Conservation (phyloP, 2,888 invertebrate genomes). For the Leptopterna dolabrata region DNA sequence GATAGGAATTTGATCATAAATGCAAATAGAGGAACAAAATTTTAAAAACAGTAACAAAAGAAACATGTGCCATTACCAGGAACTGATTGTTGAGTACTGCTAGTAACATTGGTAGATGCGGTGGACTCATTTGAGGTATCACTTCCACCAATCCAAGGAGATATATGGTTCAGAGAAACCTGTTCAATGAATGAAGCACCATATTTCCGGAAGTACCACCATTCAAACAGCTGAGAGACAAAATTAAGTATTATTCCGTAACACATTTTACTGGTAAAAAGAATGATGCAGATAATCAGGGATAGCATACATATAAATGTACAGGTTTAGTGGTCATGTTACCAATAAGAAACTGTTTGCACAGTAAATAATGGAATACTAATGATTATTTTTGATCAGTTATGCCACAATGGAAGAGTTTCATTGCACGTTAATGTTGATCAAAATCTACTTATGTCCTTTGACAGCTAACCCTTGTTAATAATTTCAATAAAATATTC, state of each 20-base stretch:
- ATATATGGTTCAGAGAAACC: slow-evolving; percentile 92
- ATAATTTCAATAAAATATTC: too few species aligned
- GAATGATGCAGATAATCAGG: too few species aligned
- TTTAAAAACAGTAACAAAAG: too few species aligned
- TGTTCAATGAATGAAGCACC: slow-evolving; percentile 98
- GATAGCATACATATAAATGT: too few species aligned
- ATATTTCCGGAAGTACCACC: slow-evolving; percentile 99
- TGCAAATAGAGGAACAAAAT: too few species aligned
- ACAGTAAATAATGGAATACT: background rate
- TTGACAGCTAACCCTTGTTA: too few species aligned
- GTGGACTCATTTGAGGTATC: slow-evolving; percentile 65
- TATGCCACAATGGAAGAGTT: too few species aligned
- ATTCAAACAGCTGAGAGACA: slow-evolving; percentile 81
- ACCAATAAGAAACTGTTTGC: background rate
- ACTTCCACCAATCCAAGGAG: slow-evolving; percentile 89
- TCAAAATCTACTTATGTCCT: too few species aligned
- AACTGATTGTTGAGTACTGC: slow-evolving; percentile 69
- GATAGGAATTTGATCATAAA: too few species aligned
- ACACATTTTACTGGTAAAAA: too few species aligned
- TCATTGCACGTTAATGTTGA: too few species aligned
- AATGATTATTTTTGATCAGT: too few species aligned
- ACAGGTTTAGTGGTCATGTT: background rate
- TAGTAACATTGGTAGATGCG: slow-evolving; percentile 64
- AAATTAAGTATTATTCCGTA: background rate
- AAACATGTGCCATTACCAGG: slow-evolving; percentile 66